These are phyloP conservation scores for Bombyx mandarina DNA, from an alignment of 1,140 invertebrate genomes.

Conservation along the genomic window DNA sequence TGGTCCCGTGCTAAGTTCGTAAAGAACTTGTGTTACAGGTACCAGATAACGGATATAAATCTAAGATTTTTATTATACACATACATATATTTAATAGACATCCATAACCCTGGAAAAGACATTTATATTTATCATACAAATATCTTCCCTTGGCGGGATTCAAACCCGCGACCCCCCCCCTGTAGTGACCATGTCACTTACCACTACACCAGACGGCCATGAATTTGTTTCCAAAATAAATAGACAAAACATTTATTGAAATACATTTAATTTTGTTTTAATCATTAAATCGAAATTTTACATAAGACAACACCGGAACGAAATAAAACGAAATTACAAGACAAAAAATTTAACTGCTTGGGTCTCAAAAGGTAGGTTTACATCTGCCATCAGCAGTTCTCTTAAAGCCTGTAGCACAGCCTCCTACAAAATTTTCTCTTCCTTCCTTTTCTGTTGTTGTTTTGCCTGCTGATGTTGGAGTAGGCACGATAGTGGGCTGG, in stretches of 20 bases:
- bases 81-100: no score
- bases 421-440: slow-evolving; percentile 35
- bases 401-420: slow-evolving; percentile 31
- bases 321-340: slow-evolving; percentile 1
- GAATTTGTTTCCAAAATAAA: no score
- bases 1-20: no score
- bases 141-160: no score
- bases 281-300: neutral
- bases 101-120: no score
- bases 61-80: no score
- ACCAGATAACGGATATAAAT: no score
- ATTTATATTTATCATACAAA: no score
- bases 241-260: neutral
- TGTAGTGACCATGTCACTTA: no score
- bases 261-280: slow-evolving; percentile 3
- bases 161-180: no score
- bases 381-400: slow-evolving; percentile 43
- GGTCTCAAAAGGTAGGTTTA: slow-evolving; percentile 22
- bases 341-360: neutral
- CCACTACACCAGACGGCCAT: no score
- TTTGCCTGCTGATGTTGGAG: slow-evolving; percentile 7
- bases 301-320: neutral
- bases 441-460: slow-evolving; percentile 20
- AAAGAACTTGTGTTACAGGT: no score
- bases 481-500: neutral